These are phyloP conservation scores for Psettodes erumei DNA, from an alignment of 2,113 vertebrate species.

Conservation along the genomic window DNA sequence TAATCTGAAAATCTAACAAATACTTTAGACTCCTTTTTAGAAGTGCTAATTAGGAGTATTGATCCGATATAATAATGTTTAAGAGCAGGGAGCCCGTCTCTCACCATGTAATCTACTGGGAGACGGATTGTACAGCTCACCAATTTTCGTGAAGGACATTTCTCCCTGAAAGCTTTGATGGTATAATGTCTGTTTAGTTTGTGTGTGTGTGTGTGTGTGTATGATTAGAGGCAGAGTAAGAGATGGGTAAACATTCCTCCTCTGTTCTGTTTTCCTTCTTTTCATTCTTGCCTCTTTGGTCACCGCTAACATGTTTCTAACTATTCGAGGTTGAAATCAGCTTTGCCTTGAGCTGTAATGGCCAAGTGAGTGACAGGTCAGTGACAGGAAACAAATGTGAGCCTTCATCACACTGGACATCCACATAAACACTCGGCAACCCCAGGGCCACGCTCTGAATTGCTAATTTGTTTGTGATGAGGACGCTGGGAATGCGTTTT, in stretches of 20 bases:
- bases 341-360: slow-evolving; percentile 54
- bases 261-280: slow-evolving; percentile 8
- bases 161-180: slow-evolving; percentile 58
- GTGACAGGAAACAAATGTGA: slow-evolving; percentile 83
- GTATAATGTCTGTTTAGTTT: slow-evolving; percentile 55
- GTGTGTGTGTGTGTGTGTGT: slow-evolving; percentile 19
- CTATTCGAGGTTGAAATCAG: slow-evolving; percentile 63
- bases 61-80: slow-evolving; percentile 67
- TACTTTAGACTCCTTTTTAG: slow-evolving; percentile 63
- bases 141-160: slow-evolving; percentile 69
- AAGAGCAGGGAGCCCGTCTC: slow-evolving; percentile 48
- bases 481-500: slow-evolving; percentile 41
- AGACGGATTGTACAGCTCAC: slow-evolving; percentile 49
- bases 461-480: slow-evolving; percentile 77
- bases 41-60: slow-evolving; percentile 79
- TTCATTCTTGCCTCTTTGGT: slow-evolving; percentile 30
- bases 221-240: slow-evolving; percentile 23
- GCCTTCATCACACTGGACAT: slow-evolving; percentile 79
- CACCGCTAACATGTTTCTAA: slow-evolving; percentile 48
- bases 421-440: slow-evolving; percentile 74
- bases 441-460: slow-evolving; percentile 76
- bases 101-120: slow-evolving; percentile 52
- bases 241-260: slow-evolving; percentile 39
- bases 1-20: slow-evolving; percentile 71
- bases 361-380: slow-evolving; percentile 76